Percentiles rank a stretch among this genome's conserved stretches.
phyloP scores from a whole-genome alignment of 1,140 invertebrate genomes.

The Doryteuthis pealeii region DNA sequence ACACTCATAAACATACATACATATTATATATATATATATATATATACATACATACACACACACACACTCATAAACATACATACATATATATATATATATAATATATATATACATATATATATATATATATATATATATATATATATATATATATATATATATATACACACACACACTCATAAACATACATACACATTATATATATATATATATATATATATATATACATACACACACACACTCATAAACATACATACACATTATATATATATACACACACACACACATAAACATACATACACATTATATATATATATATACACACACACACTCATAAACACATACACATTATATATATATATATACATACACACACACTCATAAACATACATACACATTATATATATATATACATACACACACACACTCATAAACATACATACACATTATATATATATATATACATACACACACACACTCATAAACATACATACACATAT shows the following conservation, averaged over 20 bases:
- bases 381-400: not conserved
- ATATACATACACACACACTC: not conserved
- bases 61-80: not conserved
- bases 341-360: not conserved
- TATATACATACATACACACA: not conserved
- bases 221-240: not conserved
- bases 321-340: not conserved
- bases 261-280: not conserved
- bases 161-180: not conserved
- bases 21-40: not conserved
- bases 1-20: not conserved
- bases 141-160: not conserved
- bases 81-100: not conserved
- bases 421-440: no score
- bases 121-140: slow-evolving; percentile 4
- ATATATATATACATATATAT: not conserved
- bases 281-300: not conserved
- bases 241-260: not conserved
- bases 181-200: not conserved
- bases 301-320: not conserved
- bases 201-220: not conserved
- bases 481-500: not conserved
- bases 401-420: not conserved
- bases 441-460: not conserved
- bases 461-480: not conserved